phyloP scores from a whole-genome alignment of 1,140 invertebrate species.

The Drosophila ironensis region DNA sequence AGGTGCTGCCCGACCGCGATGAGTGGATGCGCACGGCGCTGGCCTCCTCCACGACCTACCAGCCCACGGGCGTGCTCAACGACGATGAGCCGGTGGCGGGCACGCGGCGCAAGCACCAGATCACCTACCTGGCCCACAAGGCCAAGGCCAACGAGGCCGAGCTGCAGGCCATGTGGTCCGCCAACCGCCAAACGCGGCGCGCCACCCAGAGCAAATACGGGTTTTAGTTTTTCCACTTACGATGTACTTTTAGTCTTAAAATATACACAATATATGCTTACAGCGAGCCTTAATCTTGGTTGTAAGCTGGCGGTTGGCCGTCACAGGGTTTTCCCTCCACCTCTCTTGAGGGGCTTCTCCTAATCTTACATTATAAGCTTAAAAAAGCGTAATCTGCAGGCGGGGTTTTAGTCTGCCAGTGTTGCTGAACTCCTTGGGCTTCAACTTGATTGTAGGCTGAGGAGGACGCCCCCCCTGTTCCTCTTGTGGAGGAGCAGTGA shows the following conservation, averaged over 20 bases:
- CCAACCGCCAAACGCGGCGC: slow-evolving; percentile 90
- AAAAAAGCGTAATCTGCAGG: too few species aligned
- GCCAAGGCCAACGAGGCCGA: slow-evolving; percentile 97
- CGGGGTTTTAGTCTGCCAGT: too few species aligned
- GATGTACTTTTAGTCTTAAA: slow-evolving; percentile 44
- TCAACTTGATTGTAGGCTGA: too few species aligned
- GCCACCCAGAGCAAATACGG: slow-evolving; percentile 95
- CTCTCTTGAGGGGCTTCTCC: too few species aligned
- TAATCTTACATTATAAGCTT: too few species aligned
- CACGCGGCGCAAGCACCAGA: slow-evolving; percentile 95
- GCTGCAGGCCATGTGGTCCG: slow-evolving; percentile 96
- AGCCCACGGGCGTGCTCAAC: slow-evolving; percentile 72
- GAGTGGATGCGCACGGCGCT: slow-evolving; percentile 92
- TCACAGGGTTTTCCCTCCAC: too few species aligned
- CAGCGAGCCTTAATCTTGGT: too few species aligned
- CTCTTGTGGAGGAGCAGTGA: too few species aligned
- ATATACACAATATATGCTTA: too few species aligned
- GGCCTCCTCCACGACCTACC: slow-evolving; percentile 87
- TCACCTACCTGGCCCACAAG: slow-evolving; percentile 96
- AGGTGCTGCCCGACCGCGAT: slow-evolving; percentile 89
- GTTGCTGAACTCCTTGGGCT: too few species aligned
- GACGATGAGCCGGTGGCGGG: slow-evolving; percentile 86
- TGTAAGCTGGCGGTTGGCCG: too few species aligned
- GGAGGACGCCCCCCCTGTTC: too few species aligned
- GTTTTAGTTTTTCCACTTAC: slow-evolving; percentile 84